Percentiles rank a stretch among this genome's conserved stretches.
Conservation (phyloP, 2,888 invertebrate species). For the Rhingia campestris region DNA sequence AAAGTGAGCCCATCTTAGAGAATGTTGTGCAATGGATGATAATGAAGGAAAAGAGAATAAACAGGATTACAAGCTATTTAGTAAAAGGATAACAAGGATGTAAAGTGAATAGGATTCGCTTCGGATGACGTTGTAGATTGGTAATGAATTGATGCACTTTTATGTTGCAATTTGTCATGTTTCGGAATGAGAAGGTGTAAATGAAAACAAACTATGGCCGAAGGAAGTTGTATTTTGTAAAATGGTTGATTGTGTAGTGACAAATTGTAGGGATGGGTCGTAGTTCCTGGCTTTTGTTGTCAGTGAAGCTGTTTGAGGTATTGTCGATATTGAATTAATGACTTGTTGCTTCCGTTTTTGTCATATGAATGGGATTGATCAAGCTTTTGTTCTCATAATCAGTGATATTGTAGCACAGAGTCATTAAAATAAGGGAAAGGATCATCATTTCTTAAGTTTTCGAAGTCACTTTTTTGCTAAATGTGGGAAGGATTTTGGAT, state of each 20-base stretch:
- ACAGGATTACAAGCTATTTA: conserved; percentile 57
- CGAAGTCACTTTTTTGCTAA: too few relatives aligned
- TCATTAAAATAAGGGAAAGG: too few relatives aligned
- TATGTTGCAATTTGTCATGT: conserved; percentile 48
- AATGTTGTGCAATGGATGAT: conserved; percentile 31
- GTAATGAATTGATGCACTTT: conserved; percentile 43
- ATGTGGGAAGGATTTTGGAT: too few relatives aligned
- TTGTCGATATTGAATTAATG: too few relatives aligned
- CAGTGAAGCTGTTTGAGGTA: background rate
- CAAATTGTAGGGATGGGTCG: background rate
- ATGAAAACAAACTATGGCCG: conserved; percentile 22
- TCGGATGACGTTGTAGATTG: conserved; percentile 19
- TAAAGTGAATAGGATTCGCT: conserved; percentile 19
- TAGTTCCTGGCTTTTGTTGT: background rate
- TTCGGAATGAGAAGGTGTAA: conserved; percentile 21
- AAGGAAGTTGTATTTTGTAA: conserved; percentile 9
- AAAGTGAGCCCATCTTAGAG: conserved; percentile 48
- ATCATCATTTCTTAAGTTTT: too few relatives aligned
- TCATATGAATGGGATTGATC: too few relatives aligned
- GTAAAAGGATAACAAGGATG: conserved; percentile 26
- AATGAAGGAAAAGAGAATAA: conserved; percentile 10
- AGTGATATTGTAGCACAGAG: too few relatives aligned
- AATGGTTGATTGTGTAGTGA: background rate
- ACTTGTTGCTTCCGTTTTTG: too few relatives aligned
- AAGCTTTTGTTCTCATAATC: too few relatives aligned